phyloP scores from a whole-genome alignment of 2,888 invertebrate species.

The Parnassius apollo region DNA sequence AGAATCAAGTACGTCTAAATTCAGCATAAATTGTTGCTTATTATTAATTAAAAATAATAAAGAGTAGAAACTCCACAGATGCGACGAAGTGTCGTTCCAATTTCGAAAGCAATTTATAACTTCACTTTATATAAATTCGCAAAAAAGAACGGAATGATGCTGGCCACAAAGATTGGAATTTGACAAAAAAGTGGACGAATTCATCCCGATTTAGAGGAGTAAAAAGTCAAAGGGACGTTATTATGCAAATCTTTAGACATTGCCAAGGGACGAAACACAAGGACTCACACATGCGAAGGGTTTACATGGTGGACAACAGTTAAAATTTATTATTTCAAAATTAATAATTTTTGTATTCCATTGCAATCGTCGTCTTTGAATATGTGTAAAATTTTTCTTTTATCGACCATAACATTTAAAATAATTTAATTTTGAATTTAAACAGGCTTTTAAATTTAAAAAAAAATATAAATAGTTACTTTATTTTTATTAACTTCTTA shows the following conservation, averaged over 20 bases:
- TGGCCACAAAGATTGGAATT: slow-evolving; percentile 55
- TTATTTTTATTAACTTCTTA: neutral
- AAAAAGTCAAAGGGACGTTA: slow-evolving; percentile 47
- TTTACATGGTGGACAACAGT: slow-evolving; percentile 30
- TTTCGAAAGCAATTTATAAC: slow-evolving; percentile 38
- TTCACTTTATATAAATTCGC: slow-evolving; percentile 36
- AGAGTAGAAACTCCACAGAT: neutral
- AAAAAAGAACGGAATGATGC: slow-evolving; percentile 45
- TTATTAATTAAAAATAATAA: neutral
- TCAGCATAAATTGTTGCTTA: no score
- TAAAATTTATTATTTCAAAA: neutral
- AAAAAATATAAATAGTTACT: neutral
- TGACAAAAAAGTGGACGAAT: slow-evolving; percentile 57
- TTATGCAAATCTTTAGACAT: slow-evolving; percentile 64
- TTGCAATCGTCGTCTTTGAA: neutral
- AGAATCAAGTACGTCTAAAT: no score
- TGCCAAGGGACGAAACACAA: slow-evolving; percentile 39
- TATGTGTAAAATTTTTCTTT: no score
- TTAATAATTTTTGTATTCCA: neutral
- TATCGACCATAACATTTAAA: no score
- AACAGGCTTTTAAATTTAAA: no score
- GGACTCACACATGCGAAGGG: slow-evolving; percentile 38
- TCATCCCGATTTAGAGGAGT: slow-evolving; percentile 36
- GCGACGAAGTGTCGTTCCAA: slow-evolving; percentile 33
- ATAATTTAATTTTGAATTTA: no score